A percentile compares a stretch with the other conserved stretches of the same genome.
phyloP scores from a whole-genome alignment of 2,113 vertebrate species.

The Antechinus flavipes region DNA sequence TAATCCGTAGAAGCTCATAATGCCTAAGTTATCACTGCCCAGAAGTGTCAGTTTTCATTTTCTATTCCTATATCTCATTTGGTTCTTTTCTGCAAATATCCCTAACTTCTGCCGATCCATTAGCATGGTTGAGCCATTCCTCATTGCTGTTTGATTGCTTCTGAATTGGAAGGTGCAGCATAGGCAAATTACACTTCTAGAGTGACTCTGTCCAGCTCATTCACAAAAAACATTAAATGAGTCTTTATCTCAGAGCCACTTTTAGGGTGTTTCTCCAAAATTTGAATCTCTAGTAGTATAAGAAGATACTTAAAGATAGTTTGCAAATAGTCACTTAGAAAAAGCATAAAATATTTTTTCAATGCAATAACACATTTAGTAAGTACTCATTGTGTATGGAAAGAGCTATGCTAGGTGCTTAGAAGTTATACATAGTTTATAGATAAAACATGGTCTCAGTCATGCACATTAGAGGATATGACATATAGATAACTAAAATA shows the following conservation, averaged over 20 bases:
- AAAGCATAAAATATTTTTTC: background rate
- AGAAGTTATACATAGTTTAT: background rate
- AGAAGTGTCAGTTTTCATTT: constrained; percentile 5
- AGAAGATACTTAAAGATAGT: background rate
- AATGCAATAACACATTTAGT: background rate
- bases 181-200: background rate
- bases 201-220: background rate
- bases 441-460: background rate
- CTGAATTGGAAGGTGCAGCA: background rate
- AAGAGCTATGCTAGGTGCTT: background rate
- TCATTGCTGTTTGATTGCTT: background rate
- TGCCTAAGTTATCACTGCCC: background rate
- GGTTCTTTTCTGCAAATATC: constrained; percentile 2
- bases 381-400: background rate
- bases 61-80: background rate
- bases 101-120: background rate
- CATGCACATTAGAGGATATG: background rate
- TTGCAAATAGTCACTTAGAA: background rate
- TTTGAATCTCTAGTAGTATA: background rate
- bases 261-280: background rate
- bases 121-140: background rate
- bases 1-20: background rate
- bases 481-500: background rate
- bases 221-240: background rate
- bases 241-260: background rate